phyloP scores from a whole-genome alignment of 2,113 vertebrate species.

The Nansenia antarctica region DNA sequence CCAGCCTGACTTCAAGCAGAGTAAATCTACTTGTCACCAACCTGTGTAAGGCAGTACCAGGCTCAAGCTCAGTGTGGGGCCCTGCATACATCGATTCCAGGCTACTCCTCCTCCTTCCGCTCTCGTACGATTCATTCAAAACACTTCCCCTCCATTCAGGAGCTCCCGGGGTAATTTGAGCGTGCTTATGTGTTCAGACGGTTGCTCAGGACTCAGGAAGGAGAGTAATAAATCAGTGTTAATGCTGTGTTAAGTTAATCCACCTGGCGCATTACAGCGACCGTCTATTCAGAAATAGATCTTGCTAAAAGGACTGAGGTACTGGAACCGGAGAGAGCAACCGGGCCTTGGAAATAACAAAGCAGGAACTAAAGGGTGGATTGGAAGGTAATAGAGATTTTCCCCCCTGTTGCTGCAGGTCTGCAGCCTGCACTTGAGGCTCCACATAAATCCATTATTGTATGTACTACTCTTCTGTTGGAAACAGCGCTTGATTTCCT shows the following conservation, averaged over 20 bases:
- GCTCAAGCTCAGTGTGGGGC: no score
- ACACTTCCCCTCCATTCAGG: background rate
- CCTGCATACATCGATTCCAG: background rate
- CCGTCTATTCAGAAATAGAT: constrained; percentile 32
- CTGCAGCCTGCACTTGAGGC: background rate
- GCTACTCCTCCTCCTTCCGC: background rate
- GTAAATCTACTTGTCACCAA: background rate
- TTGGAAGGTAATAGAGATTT: no score
- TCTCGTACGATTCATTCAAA: background rate
- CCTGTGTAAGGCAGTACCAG: background rate
- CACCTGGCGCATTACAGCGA: constrained; percentile 17
- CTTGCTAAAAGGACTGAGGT: constrained; percentile 1
- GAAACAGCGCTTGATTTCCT: background rate
- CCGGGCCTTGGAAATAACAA: background rate
- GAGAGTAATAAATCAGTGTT: constrained; percentile 40
- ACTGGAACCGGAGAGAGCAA: background rate
- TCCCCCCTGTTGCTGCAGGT: background rate
- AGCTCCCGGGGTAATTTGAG: constrained; percentile 4
- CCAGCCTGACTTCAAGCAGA: background rate
- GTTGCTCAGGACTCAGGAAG: constrained; percentile 14
- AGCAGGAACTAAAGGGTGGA: background rate
- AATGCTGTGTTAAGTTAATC: constrained; percentile 46
- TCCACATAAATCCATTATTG: background rate
- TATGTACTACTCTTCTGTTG: background rate
- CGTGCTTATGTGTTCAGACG: constrained; percentile 10